Conservation (phyloP, 2,888 invertebrate species). For the Eugnorisma glareosa region DNA sequence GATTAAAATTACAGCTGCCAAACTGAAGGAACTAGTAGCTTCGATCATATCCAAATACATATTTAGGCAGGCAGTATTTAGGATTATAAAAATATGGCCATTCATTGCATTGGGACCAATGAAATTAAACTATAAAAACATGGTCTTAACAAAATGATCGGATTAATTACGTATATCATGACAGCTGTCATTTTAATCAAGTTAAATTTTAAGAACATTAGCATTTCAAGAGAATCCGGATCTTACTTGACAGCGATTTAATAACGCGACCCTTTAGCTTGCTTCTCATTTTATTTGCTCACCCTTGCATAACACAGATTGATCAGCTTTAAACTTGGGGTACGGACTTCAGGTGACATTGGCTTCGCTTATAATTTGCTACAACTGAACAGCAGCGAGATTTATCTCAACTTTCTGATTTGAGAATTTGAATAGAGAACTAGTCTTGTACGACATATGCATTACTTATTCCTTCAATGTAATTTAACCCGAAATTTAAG, state of each 20-base stretch:
- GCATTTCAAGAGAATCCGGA: background rate
- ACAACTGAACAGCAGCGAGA: slow-evolving; percentile 23
- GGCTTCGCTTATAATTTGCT: slow-evolving; percentile 50
- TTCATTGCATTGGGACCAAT: background rate
- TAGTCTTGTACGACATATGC: background rate
- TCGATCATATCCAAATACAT: background rate
- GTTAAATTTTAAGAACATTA: background rate
- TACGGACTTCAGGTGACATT: slow-evolving; percentile 9
- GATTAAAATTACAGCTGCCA: background rate
- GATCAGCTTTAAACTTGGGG: slow-evolving; percentile 25
- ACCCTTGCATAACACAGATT: slow-evolving; percentile 1
- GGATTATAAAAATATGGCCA: background rate
- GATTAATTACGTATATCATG: background rate
- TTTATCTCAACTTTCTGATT: background rate
- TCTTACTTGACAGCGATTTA: slow-evolving; percentile 24
- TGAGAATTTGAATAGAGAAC: background rate
- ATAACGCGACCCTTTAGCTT: slow-evolving; percentile 7
- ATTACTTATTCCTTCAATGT: background rate
- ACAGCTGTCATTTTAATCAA: background rate
- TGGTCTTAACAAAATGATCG: background rate
- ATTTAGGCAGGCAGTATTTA: background rate
- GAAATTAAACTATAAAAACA: background rate
- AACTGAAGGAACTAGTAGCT: background rate
- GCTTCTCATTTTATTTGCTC: slow-evolving; percentile 40
- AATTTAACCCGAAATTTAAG: background rate